Evolutionary conservation across 2,888 invertebrate genomes (phyloP).

Genomic region (Xestia rhomboidea): DNA sequence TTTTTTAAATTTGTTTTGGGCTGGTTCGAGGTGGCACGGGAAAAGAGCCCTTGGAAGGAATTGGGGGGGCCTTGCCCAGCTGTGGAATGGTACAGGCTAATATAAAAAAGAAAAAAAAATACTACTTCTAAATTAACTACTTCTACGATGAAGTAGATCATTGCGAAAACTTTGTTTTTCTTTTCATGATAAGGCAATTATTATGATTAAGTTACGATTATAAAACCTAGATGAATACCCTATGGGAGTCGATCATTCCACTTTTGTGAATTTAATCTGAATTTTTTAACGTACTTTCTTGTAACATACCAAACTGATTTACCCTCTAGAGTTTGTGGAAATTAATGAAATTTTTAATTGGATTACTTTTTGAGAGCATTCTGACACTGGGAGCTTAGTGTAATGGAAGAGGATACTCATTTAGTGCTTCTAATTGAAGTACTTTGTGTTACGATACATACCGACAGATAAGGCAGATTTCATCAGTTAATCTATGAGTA

Average conservation of each 20-base stretch:
- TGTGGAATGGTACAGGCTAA: no score
- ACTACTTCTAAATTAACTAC: no score
- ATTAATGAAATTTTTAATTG: conserved; percentile 24
- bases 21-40: no score
- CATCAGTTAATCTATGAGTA: conserved; percentile 81
- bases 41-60: no score
- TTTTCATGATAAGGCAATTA: background rate
- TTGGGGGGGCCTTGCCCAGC: no score
- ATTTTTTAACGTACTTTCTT: background rate
- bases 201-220: background rate
- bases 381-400: conserved; percentile 32
- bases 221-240: background rate
- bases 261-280: background rate
- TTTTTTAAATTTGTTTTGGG: background rate
- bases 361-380: conserved; percentile 16
- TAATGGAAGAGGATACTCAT: conserved; percentile 49
- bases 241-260: background rate
- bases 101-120: no score
- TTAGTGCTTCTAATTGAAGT: conserved; percentile 63
- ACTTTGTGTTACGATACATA: conserved; percentile 52
- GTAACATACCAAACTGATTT: background rate
- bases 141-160: background rate
- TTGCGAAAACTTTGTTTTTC: background rate
- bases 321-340: background rate
- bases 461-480: conserved; percentile 69